Percentiles rank a stretch among this genome's conserved stretches.
Evolutionary conservation across 2,113 vertebrate species (phyloP).

Genomic region (Falcunculus frontatus): DNA sequence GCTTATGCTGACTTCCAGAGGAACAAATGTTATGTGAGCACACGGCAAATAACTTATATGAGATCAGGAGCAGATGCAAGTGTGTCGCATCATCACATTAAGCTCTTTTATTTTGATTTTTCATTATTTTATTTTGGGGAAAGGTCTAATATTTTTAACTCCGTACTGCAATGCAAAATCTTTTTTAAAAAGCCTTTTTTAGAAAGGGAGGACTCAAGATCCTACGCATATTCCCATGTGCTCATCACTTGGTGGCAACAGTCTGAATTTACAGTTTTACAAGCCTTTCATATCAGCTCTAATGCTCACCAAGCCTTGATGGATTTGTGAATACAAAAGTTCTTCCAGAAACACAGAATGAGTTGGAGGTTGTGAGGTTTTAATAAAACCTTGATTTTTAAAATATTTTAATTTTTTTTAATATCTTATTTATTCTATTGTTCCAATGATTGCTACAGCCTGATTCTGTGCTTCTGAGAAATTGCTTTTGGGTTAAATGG

Average conservation of each 20-base stretch:
- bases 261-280: background rate
- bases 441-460: background rate
- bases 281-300: background rate
- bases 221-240: background rate
- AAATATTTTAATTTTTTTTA: background rate
- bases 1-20: background rate
- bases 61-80: background rate
- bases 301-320: background rate
- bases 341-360: background rate
- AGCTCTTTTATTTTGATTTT: background rate
- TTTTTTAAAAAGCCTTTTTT: background rate
- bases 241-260: background rate
- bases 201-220: background rate
- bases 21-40: fast-evolving
- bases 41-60: background rate
- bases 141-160: background rate
- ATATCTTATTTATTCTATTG: background rate
- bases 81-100: background rate
- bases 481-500: background rate
- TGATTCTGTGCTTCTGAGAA: background rate
- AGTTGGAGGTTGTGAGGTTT: background rate
- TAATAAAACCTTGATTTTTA: background rate
- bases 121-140: background rate
- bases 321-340: background rate
- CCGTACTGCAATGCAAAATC: background rate